Conservation (phyloP, 2,888 invertebrate genomes). For the Drosophila eohydei region DNA sequence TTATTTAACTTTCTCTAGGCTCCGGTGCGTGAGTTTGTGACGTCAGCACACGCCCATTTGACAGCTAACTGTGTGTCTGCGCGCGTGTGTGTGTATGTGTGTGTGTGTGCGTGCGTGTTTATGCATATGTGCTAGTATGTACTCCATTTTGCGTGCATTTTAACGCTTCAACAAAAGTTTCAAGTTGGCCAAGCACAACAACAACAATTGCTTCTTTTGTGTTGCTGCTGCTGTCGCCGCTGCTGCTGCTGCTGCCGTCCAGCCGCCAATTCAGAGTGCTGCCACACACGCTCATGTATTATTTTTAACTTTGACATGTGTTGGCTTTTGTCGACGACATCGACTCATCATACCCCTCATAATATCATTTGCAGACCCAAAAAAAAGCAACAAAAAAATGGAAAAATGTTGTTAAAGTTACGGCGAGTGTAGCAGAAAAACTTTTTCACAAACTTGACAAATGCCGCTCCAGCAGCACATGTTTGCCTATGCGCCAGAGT, state of each 20-base stretch:
- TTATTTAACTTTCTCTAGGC: conserved; percentile 77
- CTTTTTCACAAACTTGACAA: conserved; percentile 73
- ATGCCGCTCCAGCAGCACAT: conserved; percentile 43
- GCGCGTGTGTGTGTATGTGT: conserved; percentile 1
- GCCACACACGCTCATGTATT: conserved; percentile 47
- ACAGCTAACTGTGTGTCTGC: conserved; percentile 45
- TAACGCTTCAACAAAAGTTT: conserved; percentile 62
- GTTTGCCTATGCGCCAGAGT: conserved; percentile 16
- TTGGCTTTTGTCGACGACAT: conserved; percentile 73
- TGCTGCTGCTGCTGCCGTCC: conserved; percentile 8
- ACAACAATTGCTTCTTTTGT: conserved; percentile 52
- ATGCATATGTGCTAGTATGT: conserved; percentile 17
- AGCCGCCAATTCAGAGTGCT: conserved; percentile 20
- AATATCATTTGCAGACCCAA: conserved; percentile 53
- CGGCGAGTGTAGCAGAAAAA: conserved; percentile 57
- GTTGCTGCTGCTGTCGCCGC: conserved; percentile 2
- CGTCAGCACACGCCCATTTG: conserved; percentile 59
- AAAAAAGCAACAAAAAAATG: background rate
- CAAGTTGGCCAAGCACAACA: conserved; percentile 55
- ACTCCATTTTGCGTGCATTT: conserved; percentile 51
- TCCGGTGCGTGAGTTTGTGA: conserved; percentile 69
- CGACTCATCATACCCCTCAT: conserved; percentile 63
- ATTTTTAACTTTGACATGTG: conserved; percentile 79
- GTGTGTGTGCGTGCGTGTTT: conserved; percentile 4
- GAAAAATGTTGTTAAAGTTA: conserved; percentile 46